phyloP scores from a whole-genome alignment of 2,797 vertebrate species.

The Delichon dasypus region DNA sequence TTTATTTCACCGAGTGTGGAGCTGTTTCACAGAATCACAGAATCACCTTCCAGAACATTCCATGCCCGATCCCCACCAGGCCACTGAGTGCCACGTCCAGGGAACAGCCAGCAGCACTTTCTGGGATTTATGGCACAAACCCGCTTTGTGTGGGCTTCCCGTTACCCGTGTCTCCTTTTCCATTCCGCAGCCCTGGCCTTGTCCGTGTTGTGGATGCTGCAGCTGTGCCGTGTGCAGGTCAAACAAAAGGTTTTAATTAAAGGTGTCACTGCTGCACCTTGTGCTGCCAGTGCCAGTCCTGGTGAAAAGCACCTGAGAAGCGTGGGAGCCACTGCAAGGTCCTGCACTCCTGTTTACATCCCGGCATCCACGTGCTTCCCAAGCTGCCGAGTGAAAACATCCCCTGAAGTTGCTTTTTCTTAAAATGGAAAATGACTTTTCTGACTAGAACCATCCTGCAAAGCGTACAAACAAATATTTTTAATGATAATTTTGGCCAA shows the following conservation, averaged over 20 bases:
- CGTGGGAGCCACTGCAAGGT: background rate
- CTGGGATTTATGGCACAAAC: background rate
- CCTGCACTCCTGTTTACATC: background rate
- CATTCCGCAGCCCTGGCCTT: background rate
- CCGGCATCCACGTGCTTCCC: background rate
- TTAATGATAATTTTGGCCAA: background rate
- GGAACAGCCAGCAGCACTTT: background rate
- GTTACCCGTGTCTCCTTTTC: background rate
- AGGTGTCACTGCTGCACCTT: slow-evolving; percentile 68
- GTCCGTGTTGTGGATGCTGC: background rate
- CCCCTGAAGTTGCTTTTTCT: background rate
- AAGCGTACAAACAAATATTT: background rate
- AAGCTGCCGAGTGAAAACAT: background rate
- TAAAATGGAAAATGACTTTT: background rate
- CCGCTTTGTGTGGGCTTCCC: background rate
- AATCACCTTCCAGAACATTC: background rate
- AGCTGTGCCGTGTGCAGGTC: slow-evolving; percentile 53
- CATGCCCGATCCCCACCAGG: fast-evolving
- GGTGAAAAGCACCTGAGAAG: background rate
- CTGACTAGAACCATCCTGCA: background rate
- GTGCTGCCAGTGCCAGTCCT: slow-evolving; percentile 63
- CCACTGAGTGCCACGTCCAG: fast-evolving
- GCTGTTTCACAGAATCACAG: background rate
- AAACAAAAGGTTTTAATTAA: slow-evolving; percentile 71
- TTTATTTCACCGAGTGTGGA: no score